phyloP scores from a whole-genome alignment of 2,113 vertebrate genomes.

The Porphyrio hochstetteri region DNA sequence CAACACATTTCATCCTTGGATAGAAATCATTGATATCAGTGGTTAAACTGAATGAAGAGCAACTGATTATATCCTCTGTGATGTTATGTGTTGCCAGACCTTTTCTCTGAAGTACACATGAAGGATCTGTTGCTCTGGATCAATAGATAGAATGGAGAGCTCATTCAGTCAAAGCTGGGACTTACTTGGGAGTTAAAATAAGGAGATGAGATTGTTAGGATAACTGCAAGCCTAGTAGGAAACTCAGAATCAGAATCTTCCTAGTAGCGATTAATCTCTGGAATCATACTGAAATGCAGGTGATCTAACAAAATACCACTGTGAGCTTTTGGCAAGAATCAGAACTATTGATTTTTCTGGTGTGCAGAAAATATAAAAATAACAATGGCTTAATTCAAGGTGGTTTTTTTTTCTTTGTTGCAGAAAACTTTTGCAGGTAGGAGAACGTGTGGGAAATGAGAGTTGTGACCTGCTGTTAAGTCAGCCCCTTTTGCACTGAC shows the following conservation, averaged over 20 bases:
- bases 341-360: not conserved
- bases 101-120: not conserved
- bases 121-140: not conserved
- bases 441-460: rapidly evolving
- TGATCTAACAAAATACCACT: not conserved
- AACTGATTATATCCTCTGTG: not conserved
- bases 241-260: not conserved
- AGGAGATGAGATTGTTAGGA: not conserved
- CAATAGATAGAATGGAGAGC: not conserved
- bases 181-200: not conserved
- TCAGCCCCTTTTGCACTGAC: not conserved
- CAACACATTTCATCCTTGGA: not conserved
- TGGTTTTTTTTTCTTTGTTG: not conserved
- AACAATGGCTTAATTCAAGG: not conserved
- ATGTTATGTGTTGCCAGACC: not conserved
- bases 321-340: not conserved
- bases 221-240: not conserved
- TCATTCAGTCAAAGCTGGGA: not conserved
- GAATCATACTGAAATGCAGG: not conserved
- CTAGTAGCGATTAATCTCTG: not conserved
- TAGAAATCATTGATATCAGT: not conserved
- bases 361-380: not conserved
- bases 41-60: not conserved
- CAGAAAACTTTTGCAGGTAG: not conserved
- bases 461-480: not conserved